phyloP scores from a whole-genome alignment of 2,888 invertebrate species.

The Cephus sareptanus region DNA sequence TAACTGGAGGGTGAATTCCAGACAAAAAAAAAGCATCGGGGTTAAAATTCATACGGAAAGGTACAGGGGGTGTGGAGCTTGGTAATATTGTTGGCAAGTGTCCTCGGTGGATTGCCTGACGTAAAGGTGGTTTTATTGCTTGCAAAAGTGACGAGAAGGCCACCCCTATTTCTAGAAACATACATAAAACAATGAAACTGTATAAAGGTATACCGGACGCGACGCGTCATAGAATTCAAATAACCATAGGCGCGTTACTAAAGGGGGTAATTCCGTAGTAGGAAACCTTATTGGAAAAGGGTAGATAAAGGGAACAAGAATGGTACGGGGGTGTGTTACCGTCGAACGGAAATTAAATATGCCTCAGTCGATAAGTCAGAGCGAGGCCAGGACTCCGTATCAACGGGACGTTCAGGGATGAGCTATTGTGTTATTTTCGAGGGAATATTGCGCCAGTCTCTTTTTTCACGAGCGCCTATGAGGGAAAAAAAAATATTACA shows the following conservation, averaged over 20 bases:
- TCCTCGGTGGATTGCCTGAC: neutral
- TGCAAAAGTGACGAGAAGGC: neutral
- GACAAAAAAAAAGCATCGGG: conserved; percentile 31
- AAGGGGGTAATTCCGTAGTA: conserved; percentile 60
- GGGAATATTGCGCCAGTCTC: conserved; percentile 30
- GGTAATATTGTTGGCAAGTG: neutral
- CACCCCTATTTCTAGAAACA: neutral
- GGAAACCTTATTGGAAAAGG: conserved; percentile 64
- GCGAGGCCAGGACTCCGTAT: conserved; percentile 52
- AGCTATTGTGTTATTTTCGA: conserved; percentile 65
- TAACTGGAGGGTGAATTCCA: conserved; percentile 8
- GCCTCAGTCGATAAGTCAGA: conserved; percentile 65
- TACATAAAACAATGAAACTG: neutral
- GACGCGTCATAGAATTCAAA: conserved; percentile 52
- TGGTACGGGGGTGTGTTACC: conserved; percentile 34
- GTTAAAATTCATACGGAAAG: conserved; percentile 27
- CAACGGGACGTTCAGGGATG: conserved; percentile 57
- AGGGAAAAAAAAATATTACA: neutral
- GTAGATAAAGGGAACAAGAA: conserved; percentile 56
- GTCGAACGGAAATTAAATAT: conserved; percentile 66
- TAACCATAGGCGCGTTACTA: conserved; percentile 43
- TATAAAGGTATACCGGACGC: conserved; percentile 36
- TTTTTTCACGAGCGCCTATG: neutral
- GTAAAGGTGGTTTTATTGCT: conserved; percentile 2
- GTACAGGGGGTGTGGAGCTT: neutral